These are phyloP conservation scores for Pelobates cultripes DNA, from an alignment of 2,797 vertebrate genomes.

Conservation along the genomic window DNA sequence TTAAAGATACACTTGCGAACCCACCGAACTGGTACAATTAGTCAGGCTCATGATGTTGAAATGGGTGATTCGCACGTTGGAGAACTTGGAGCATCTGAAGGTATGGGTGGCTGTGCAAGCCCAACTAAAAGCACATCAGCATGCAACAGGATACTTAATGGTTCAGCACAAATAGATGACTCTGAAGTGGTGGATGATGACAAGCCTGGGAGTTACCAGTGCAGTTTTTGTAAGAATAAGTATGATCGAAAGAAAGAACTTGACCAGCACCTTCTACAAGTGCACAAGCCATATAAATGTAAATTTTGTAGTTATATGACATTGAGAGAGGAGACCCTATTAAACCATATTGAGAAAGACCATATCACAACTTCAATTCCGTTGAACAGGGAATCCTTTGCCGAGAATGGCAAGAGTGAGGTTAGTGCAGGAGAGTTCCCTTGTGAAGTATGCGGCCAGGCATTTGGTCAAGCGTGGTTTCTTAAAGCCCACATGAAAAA, in stretches of 20 bases:
- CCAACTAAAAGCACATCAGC: conserved; percentile 92
- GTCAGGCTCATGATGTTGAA: conserved; percentile 77
- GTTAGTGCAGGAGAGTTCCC: conserved; percentile 77
- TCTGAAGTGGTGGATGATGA: conserved; percentile 46
- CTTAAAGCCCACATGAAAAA: conserved; percentile 96
- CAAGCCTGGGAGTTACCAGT: conserved; percentile 63
- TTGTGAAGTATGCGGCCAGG: conserved; percentile 90
- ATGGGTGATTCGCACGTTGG: conserved; percentile 70
- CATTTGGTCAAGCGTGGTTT: conserved; percentile 92
- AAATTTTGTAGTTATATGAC: conserved; percentile 86
- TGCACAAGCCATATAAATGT: conserved; percentile 84
- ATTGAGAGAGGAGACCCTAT: conserved; percentile 84
- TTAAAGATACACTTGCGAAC: conserved; percentile 95
- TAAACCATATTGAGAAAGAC: conserved; percentile 90
- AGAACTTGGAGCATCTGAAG: conserved; percentile 83
- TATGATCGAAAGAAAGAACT: conserved; percentile 75
- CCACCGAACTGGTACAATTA: conserved; percentile 88
- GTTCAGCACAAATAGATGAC: conserved; percentile 67
- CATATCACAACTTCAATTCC: conserved; percentile 84
- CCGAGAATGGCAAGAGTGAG: conserved; percentile 69
- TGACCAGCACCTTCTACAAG: conserved; percentile 75
- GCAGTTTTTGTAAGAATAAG: conserved; percentile 78
- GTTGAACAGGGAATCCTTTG: conserved; percentile 64
- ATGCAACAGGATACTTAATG: conserved; percentile 85
- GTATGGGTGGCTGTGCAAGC: conserved; percentile 85